Evolutionary conservation across 2,888 invertebrate species (phyloP), one percentile per base, ranked within the genome.

Genomic region (Clivina fossor): DNA sequence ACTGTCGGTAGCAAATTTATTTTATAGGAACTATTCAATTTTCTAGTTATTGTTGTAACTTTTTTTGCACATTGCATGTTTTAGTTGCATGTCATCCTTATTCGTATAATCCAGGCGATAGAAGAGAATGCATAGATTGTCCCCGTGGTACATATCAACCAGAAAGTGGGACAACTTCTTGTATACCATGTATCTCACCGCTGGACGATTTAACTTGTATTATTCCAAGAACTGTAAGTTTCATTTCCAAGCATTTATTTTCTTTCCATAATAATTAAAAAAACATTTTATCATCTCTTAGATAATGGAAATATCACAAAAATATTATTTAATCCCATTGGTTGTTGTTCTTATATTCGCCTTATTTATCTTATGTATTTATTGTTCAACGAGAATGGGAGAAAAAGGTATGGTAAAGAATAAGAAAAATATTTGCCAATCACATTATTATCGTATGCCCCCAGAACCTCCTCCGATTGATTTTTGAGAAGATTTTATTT

Each of bases 141-240:
- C 73, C 73, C 2, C 58, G 60, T 19, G 70, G 69, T 7, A 67
- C 72, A 40, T 74, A 71, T 58, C 74, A 74, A 60, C 71, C 71
- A 1, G 61, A 62, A n/a, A 61, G 65, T 13, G 74, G 72, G 8
- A 70, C 73, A 4, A 68, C 66, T 59, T 65, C 66, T 8, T 74
- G 74, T 58, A 47, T 71, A 2, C 59, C 63, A 2, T 74, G 74
- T 61, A 63, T 64, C 2, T 69, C 71, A 2, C 71, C 70, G 3
- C 65, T 74, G 11, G 71, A 74, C 57, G 71, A 74, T 61, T 54
- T 65, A 8, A 66, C 67, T 50, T 74, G 73, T 57, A 24, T 57
- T 33, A 59, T 72, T 15, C 65, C 68, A 37, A 65, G 68, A 62
- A 51, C 68, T 57, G 70, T 70, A 62, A 63, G 64, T 62, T 7